phyloP scores from a whole-genome alignment of 2,113 vertebrate genomes.

The Sylvietta virens region DNA sequence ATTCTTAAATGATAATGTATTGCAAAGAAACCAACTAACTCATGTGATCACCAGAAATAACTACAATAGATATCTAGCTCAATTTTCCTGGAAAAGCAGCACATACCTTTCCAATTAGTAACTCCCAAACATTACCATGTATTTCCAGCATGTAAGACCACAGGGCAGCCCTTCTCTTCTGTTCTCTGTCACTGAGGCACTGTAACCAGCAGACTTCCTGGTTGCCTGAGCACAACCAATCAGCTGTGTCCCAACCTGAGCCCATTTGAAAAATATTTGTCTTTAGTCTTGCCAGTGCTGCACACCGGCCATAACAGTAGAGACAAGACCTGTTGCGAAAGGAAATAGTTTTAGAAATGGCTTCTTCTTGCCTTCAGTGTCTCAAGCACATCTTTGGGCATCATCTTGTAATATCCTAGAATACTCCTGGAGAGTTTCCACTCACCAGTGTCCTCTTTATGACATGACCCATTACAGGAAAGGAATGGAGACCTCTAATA shows the following conservation, averaged over 20 bases:
- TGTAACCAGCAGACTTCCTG: background rate
- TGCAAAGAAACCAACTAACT: background rate
- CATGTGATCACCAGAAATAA: background rate
- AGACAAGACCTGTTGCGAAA: background rate
- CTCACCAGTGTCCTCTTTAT: background rate
- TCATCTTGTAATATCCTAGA: background rate
- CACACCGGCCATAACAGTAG: background rate
- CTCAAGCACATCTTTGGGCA: fast-evolving
- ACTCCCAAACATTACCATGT: background rate
- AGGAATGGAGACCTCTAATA: background rate
- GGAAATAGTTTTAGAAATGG: background rate
- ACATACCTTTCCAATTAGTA: background rate
- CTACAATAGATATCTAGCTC: background rate
- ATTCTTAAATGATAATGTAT: background rate
- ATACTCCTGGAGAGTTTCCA: background rate
- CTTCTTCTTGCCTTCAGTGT: background rate
- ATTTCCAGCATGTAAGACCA: background rate
- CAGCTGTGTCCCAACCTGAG: background rate
- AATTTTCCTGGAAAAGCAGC: background rate
- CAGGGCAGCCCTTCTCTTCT: background rate
- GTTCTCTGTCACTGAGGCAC: background rate
- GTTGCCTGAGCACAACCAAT: background rate
- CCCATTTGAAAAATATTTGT: background rate
- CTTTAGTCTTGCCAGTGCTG: background rate
- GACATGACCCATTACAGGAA: background rate